Conservation (phyloP, 1,140 invertebrate species). For the Achroia grisella region DNA sequence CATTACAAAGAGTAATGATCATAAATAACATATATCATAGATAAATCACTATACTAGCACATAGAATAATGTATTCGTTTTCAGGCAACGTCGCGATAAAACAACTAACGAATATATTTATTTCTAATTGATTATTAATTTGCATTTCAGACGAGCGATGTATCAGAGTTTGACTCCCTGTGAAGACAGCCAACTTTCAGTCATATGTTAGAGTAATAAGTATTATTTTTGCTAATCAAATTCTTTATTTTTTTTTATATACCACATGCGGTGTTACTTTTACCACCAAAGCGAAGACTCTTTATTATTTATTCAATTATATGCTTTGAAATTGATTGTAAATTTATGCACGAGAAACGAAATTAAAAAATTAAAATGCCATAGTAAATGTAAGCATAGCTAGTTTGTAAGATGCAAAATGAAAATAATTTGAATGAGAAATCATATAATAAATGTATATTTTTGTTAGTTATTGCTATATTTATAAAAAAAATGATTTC, state of each 20-base stretch:
- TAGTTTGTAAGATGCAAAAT: constrained; percentile 35
- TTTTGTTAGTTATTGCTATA: constrained; percentile 21
- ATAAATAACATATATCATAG: too few species aligned
- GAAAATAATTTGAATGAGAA: constrained; percentile 67
- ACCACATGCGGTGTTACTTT: constrained; percentile 13
- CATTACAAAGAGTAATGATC: too few species aligned
- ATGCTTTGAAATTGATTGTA: constrained; percentile 3
- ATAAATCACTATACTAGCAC: too few species aligned
- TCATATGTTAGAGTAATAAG: constrained; percentile 14
- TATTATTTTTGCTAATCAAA: not conserved
- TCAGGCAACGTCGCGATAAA: too few species aligned
- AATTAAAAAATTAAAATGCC: constrained; percentile 37
- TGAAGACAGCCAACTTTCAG: constrained; percentile 26
- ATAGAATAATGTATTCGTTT: too few species aligned
- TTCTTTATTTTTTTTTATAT: not conserved
- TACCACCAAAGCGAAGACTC: constrained; percentile 48
- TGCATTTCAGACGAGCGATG: constrained; percentile 66
- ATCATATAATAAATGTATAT: constrained; percentile 25
- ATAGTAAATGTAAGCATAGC: constrained; percentile 64
- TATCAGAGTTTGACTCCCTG: constrained; percentile 70
- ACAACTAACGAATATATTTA: not conserved
- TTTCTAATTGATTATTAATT: not conserved
- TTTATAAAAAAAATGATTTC: constrained; percentile 37
- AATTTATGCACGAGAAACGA: constrained; percentile 4
- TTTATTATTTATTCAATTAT: constrained; percentile 33